These are phyloP conservation scores for Corythoichthys intestinalis DNA, from an alignment of 2,113 vertebrate genomes.

Conservation along the genomic window DNA sequence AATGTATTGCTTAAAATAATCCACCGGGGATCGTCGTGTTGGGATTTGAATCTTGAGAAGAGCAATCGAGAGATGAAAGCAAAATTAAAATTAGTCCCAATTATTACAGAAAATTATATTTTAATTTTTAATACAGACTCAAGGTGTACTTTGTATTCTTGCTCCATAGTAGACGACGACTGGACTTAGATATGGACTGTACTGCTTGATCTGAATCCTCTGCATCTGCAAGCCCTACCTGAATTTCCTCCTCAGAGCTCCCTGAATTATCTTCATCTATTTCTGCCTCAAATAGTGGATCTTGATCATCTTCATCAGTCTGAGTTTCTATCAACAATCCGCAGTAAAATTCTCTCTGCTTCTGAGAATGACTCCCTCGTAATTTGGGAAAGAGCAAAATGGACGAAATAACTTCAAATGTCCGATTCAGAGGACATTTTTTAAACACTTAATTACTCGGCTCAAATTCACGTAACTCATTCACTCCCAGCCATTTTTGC, in stretches of 20 bases:
- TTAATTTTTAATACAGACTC: not conserved
- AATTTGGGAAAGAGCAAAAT: slow-evolving; percentile 10
- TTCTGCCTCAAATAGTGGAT: not conserved
- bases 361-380: not conserved
- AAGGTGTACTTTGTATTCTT: not conserved
- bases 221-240: not conserved
- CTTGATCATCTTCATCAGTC: not conserved
- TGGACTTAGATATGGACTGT: not conserved
- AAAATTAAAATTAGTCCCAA: not conserved
- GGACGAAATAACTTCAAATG: slow-evolving; percentile 13
- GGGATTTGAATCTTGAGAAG: not conserved
- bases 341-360: not conserved
- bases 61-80: not conserved
- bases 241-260: not conserved
- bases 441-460: too few species aligned
- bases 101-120: not conserved
- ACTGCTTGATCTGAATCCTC: not conserved
- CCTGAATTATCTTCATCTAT: not conserved
- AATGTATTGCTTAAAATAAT: slow-evolving; percentile 12
- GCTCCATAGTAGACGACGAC: not conserved
- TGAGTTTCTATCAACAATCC: not conserved
- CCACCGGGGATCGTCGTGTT: not conserved
- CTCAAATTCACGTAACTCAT: too few species aligned
- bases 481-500: too few species aligned
- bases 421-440: not conserved